A percentile compares a stretch with the other conserved stretches of the same genome.
phyloP scores from a whole-genome alignment of 2,797 vertebrate genomes.

The Chromis chromis region DNA sequence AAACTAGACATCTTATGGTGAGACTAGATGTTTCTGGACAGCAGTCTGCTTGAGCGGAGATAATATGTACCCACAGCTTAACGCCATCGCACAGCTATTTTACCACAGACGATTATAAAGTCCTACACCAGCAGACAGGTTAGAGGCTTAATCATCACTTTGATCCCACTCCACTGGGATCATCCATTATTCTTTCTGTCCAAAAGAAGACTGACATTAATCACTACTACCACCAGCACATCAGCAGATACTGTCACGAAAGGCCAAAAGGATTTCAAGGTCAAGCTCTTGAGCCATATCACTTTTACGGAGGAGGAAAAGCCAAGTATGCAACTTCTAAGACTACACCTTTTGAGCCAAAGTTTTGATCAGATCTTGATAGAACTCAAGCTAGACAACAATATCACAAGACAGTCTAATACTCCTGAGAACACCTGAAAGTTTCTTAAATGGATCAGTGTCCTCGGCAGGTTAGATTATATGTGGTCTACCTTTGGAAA shows the following conservation, averaged over 20 bases:
- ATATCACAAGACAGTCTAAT: neutral
- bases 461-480: neutral
- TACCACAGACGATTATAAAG: constrained; percentile 14
- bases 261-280: neutral
- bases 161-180: constrained; percentile 2
- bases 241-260: neutral
- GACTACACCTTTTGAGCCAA: neutral
- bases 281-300: constrained; percentile 6
- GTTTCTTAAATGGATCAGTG: neutral
- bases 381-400: neutral
- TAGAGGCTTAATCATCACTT: constrained; percentile 13
- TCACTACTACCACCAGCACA: neutral
- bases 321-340: too few species aligned
- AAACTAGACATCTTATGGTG: neutral
- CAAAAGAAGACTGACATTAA: neutral
- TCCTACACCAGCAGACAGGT: constrained; percentile 11
- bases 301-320: neutral
- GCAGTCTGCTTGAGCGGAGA: constrained; percentile 7
- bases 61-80: constrained; percentile 9
- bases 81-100: neutral
- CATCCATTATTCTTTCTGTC: constrained; percentile 11
- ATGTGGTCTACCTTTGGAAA: neutral
- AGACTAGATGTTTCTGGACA: neutral
- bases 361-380: neutral
- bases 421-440: neutral